A percentile compares a stretch with the other conserved stretches of the same genome.
Conservation (phyloP, 2,113 vertebrate species). For the Chitala chitala region DNA sequence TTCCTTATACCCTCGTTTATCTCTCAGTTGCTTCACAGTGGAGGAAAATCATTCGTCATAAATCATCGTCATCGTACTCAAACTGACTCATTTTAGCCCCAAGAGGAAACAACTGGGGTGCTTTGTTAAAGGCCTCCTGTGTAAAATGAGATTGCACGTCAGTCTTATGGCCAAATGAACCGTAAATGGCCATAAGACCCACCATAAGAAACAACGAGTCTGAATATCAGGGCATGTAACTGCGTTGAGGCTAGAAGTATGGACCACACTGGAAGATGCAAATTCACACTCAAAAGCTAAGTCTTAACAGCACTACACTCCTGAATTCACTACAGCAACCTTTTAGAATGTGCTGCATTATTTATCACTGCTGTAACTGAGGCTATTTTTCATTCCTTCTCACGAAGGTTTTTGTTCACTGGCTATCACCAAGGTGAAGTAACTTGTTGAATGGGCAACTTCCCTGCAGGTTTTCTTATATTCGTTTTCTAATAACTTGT, state of each 20-base stretch:
- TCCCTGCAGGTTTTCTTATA: too few species aligned
- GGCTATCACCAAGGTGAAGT: too few species aligned
- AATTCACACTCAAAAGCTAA: too few species aligned
- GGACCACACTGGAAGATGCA: background rate
- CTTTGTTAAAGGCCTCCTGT: constrained; percentile 31
- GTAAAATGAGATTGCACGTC: constrained; percentile 20
- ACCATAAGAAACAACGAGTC: constrained; percentile 27
- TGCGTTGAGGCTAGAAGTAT: background rate
- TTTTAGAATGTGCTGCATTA: too few species aligned
- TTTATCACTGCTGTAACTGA: too few species aligned
- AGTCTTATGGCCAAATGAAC: constrained; percentile 32
- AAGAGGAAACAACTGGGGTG: constrained; percentile 34
- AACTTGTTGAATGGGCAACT: too few species aligned
- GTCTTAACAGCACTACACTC: background rate
- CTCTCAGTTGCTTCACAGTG: background rate
- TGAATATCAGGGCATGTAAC: background rate
- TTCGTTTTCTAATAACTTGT: too few species aligned
- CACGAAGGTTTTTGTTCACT: too few species aligned
- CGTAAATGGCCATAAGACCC: constrained; percentile 35
- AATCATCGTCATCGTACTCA: constrained; percentile 23
- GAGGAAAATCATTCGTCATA: background rate
- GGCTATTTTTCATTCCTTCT: too few species aligned
- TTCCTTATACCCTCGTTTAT: background rate
- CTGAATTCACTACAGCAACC: too few species aligned
- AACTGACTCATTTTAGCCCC: constrained; percentile 30